Evolutionary conservation across 2,797 vertebrate species (phyloP), one percentile per base, ranked within the genome.

Genomic region (Lacerta viridis): DNA sequence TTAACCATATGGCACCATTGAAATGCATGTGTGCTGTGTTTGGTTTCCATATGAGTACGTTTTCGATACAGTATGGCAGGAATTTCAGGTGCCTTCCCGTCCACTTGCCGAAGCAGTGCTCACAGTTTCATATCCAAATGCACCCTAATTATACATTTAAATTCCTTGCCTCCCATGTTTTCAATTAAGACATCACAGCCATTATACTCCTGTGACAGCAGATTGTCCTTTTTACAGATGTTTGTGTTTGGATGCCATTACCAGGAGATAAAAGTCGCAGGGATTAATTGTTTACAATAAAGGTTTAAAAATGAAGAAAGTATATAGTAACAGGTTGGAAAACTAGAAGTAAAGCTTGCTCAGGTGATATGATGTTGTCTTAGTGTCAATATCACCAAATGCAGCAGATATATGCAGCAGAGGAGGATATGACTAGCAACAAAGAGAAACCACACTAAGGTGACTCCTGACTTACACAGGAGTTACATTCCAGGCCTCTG

Each of bases 111-210:
- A 93, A 88, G 41, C 20, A 90, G 59, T 11, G 69, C 64, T 89
- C 92, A 74, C 50, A 83, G 91, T 90, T 83, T 92, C 89, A 91
- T 66, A n/a, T 11, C 64, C 83, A 90, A 92, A 90, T 68, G 41
- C 85, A 76, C 89, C 90, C 87, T 94, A 93, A 95, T 95, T 96
- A 95, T 90, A 82, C 84, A 87, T 87, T 7, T 0, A 15, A 93
- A 93, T 94, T 88, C 43, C 87, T 88, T 95, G 89, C 92, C 94
- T 95, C 93, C 93, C 93, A 69, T 94, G 87, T 92, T 95, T 97
- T 95, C 94, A 96, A 96, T 96, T 96, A 96, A 94, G 93, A 93
- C 85, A 95, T 96, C 95, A 91, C n/a, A 94, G 94, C 89, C 75
- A 90, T 92, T 95, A 55, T 77, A 75, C 89, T 86, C 93, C 90